These are phyloP conservation scores for Columba guinea DNA, from an alignment of 2,797 vertebrate species.

Conservation along the genomic window DNA sequence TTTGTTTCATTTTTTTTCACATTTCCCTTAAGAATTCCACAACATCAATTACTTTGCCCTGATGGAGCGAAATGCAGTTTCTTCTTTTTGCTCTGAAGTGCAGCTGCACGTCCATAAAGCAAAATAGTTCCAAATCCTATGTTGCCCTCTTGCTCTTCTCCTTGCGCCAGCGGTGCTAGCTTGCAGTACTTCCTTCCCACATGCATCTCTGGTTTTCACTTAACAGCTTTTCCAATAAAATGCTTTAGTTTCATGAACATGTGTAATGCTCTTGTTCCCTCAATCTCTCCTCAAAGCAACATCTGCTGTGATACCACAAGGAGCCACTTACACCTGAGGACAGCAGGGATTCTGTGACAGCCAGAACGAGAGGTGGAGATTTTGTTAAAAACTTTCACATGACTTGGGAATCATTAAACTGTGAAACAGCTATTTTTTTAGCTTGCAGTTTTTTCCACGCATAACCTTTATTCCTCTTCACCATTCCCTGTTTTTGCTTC, in stretches of 20 bases:
- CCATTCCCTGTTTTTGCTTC: background rate
- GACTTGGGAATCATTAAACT: constrained; percentile 9
- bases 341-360: background rate
- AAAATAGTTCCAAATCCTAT: background rate
- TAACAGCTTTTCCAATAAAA: background rate
- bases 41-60: background rate
- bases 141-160: background rate
- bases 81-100: background rate
- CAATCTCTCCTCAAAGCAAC: background rate
- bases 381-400: constrained; percentile 21
- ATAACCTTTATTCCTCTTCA: background rate
- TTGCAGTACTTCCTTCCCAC: background rate
- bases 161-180: background rate
- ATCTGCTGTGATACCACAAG: background rate
- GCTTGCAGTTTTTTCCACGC: background rate
- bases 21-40: background rate
- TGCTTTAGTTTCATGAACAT: background rate
- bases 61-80: background rate
- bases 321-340: background rate
- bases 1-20: background rate
- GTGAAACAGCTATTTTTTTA: constrained; percentile 25
- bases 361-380: background rate
- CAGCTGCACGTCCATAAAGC: background rate
- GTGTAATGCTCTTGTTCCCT: background rate
- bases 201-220: background rate